Evolutionary conservation across 2,888 invertebrate species (phyloP).

Genomic region (Ptilodon capucinus): DNA sequence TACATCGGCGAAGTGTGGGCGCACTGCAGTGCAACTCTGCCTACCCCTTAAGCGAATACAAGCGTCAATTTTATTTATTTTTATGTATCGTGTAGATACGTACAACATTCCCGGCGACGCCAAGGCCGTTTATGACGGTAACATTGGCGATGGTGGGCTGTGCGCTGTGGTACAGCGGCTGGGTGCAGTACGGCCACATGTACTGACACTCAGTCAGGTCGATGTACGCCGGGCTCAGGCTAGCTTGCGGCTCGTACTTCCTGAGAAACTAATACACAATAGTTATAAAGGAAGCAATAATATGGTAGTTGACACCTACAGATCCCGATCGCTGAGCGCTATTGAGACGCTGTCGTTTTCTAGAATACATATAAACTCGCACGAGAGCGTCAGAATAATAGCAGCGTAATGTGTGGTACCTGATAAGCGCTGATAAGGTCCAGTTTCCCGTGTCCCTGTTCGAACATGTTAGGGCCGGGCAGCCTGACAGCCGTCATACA

Average conservation of each 20-base stretch:
- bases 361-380: no score
- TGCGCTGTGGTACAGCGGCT: slow-evolving; percentile 94
- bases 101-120: slow-evolving; percentile 92
- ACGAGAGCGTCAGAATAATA: no score
- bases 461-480: slow-evolving; percentile 96
- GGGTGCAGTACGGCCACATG: slow-evolving; percentile 99
- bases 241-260: slow-evolving; percentile 84
- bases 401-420: slow-evolving; percentile 65
- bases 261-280: slow-evolving; percentile 67
- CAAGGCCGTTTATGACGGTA: slow-evolving; percentile 96
- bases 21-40: no score
- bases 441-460: slow-evolving; percentile 97
- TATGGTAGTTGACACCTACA: no score
- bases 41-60: no score
- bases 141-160: slow-evolving; percentile 96
- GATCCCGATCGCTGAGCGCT: no score
- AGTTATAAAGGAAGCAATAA: no score
- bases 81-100: no score
- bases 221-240: slow-evolving; percentile 90
- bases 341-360: no score
- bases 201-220: slow-evolving; percentile 97
- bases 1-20: no score
- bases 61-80: no score
- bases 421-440: slow-evolving; percentile 95
- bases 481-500: slow-evolving; percentile 94